Evolutionary conservation across 2,113 vertebrate genomes (phyloP).

Genomic region (Eublepharis macularius): DNA sequence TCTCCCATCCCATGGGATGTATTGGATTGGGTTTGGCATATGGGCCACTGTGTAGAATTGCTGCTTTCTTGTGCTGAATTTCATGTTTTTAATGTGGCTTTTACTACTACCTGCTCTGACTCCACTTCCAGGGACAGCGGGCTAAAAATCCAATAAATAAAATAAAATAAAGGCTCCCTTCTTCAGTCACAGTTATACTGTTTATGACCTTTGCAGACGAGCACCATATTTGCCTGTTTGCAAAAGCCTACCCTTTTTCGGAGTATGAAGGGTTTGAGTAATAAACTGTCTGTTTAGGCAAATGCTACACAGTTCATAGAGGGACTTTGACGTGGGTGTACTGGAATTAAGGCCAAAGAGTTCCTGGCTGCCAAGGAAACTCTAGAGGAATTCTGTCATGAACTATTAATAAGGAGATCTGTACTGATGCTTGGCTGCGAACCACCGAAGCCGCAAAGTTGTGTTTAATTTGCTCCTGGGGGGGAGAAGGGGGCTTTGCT

Average conservation of each 20-base stretch:
- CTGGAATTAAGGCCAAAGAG: conserved; percentile 56
- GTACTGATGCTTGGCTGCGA: conserved; percentile 68
- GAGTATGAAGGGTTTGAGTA: conserved; percentile 28
- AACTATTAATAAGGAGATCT: conserved; percentile 71
- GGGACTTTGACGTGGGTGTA: neutral
- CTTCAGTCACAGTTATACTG: conserved; percentile 1
- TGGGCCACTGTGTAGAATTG: no score
- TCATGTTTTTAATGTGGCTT: no score
- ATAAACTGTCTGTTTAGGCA: conserved; percentile 44
- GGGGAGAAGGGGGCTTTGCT: conserved; percentile 50
- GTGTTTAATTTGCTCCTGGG: conserved; percentile 72
- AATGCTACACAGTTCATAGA: neutral
- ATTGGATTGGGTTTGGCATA: no score
- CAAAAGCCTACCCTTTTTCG: conserved; percentile 21
- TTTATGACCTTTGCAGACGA: neutral
- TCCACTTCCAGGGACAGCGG: no score
- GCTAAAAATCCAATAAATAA: no score
- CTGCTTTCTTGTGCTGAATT: no score
- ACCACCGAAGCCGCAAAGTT: conserved; percentile 71
- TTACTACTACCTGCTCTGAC: no score
- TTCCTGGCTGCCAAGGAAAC: conserved; percentile 70
- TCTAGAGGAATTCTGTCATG: conserved; percentile 71
- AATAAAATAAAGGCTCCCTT: no score
- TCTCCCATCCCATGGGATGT: no score
- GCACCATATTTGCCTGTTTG: conserved; percentile 11